These are phyloP conservation scores for Acanthurus tractus DNA, from an alignment of 2,797 vertebrate species.

Conservation along the genomic window DNA sequence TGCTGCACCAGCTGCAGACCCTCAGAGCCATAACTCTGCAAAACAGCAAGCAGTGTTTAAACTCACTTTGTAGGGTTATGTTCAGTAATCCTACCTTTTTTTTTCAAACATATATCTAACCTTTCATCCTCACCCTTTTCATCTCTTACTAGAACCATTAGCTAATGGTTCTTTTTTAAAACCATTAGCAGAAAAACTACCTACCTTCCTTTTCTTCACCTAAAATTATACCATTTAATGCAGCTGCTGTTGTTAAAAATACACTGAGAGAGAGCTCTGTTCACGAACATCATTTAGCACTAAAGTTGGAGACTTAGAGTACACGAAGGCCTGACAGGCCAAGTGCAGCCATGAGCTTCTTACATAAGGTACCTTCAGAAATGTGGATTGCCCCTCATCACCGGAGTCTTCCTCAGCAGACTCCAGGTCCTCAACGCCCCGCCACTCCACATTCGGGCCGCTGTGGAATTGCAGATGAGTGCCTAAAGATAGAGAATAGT, in stretches of 20 bases:
- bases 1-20: constrained; percentile 93
- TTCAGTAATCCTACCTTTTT: background rate
- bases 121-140: background rate
- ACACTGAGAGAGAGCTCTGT: background rate
- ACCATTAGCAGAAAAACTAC: background rate
- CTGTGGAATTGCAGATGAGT: constrained; percentile 93
- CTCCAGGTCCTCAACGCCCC: constrained; percentile 91
- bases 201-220: too few relatives aligned
- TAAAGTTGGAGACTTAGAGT: background rate
- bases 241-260: background rate
- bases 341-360: too few relatives aligned
- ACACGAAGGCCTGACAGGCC: background rate
- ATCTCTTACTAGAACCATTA: too few relatives aligned
- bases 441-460: constrained; percentile 90
- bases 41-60: background rate
- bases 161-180: background rate
- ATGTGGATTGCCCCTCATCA: constrained; percentile 47
- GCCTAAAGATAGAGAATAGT: constrained; percentile 79
- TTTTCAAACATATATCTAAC: background rate
- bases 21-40: constrained; percentile 93
- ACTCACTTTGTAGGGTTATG: background rate
- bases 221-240: background rate
- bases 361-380: constrained; percentile 64
- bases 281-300: background rate
- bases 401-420: constrained; percentile 83